Evolutionary conservation across 1,140 invertebrate species (phyloP), one percentile per base, ranked within the genome.

Genomic region (Pogonognathellus flavescens): DNA sequence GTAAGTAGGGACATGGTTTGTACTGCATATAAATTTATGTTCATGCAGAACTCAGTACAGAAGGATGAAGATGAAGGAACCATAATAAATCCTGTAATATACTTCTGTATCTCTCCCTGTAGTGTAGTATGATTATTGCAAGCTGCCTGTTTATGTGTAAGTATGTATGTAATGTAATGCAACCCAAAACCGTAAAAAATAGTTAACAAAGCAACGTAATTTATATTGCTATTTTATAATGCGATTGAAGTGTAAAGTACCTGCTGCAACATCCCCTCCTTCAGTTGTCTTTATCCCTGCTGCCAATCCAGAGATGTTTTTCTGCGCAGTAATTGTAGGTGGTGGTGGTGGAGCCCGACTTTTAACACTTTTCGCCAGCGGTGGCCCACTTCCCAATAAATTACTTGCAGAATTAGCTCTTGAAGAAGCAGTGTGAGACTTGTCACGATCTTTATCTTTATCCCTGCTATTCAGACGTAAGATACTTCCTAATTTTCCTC

Each of bases 281-380:
- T 50, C 70, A 25, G 70, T 16, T 76, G 70, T 18, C 13, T 10
- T 76, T 31, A 16, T 49, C 16, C 11, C 66, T 13, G 70, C 16
- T 14, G 14, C 62, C 22, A 13, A 9, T 66, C 62, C 62, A 31
- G 62, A 22, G 9, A 25, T 31, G 25, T 4, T 25, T 66, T 14
- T 76, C 41, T 76, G 70, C 8, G 49, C 41, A 76, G 70, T 31
- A 76, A 76, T 41, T 8, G 70, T 76, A 31, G 70, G 25, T n/a
- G 70, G 70, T 76, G 70, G 70, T 41, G 70, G 70, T 49, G 70
- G 70, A 76, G 70, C 70, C 70, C 70, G 70, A 76, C 41, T 76
- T 76, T 76, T 76, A n/a, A 76, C 70, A 76, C 70, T 76, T 76
- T 76, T 76, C 5, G 70, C 70, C 9, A 41, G 31, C 31, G 70